Percentiles rank a stretch among this genome's conserved stretches.
Evolutionary conservation across 1,140 invertebrate genomes (phyloP).

Genomic region (Drosophila busckii): DNA sequence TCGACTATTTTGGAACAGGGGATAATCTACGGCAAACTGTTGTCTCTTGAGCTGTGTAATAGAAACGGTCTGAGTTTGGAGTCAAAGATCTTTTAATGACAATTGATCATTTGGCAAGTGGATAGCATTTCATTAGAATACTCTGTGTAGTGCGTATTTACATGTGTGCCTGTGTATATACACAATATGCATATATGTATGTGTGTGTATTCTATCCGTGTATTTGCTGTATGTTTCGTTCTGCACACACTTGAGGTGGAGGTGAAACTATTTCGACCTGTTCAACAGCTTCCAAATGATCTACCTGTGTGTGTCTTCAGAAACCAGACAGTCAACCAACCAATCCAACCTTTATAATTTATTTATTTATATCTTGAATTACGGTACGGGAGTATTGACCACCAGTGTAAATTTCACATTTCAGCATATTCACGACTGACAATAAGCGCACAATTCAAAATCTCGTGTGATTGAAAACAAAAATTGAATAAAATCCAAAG

Average conservation of each 20-base stretch:
- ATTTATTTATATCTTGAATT: slow-evolving; percentile 78
- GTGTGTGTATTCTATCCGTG: slow-evolving; percentile 5
- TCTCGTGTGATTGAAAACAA: slow-evolving; percentile 67
- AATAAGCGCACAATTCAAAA: slow-evolving; percentile 67
- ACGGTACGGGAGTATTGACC: slow-evolving; percentile 78
- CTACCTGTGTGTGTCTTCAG: slow-evolving; percentile 22
- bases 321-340: slow-evolving; percentile 62
- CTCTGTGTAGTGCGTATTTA: slow-evolving; percentile 51
- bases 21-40: slow-evolving; percentile 7
- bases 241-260: slow-evolving; percentile 70
- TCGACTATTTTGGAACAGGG: background rate
- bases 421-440: slow-evolving; percentile 75
- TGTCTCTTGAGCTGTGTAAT: slow-evolving; percentile 27
- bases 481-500: slow-evolving; percentile 37
- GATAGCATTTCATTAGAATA: slow-evolving; percentile 78
- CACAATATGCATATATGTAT: slow-evolving; percentile 11
- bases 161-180: slow-evolving; percentile 4
- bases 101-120: slow-evolving; percentile 78
- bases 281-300: slow-evolving; percentile 69
- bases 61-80: slow-evolving; percentile 50
- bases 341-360: slow-evolving; percentile 72
- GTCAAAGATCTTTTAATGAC: slow-evolving; percentile 79
- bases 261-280: slow-evolving; percentile 77
- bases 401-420: slow-evolving; percentile 76
- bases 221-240: slow-evolving; percentile 49